Evolutionary conservation across 2,888 invertebrate species (phyloP).

Genomic region (Nemapogon koenigi): DNA sequence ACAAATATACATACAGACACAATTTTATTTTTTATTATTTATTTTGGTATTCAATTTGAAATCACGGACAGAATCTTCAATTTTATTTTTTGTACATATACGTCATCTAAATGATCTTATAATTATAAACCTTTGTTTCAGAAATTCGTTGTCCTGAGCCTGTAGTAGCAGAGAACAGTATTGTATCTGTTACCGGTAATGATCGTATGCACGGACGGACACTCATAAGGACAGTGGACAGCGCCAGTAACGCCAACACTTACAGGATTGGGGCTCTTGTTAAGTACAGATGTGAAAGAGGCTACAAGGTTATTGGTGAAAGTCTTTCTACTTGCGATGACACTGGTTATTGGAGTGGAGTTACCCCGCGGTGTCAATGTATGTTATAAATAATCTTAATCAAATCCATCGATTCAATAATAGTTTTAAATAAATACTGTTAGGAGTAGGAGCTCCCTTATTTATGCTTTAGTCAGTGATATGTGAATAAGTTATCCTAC

Average conservation of each 20-base stretch:
- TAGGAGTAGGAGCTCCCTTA: too few species aligned
- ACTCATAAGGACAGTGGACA: constrained; percentile 76
- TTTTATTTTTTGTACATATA: too few species aligned
- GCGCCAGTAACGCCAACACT: constrained; percentile 72
- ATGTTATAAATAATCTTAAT: constrained; percentile 54
- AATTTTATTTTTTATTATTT: too few species aligned
- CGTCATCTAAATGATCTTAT: constrained; percentile 3
- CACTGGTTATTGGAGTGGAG: constrained; percentile 84
- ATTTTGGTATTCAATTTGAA: too few species aligned
- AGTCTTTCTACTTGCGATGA: constrained; percentile 87
- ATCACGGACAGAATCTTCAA: too few species aligned
- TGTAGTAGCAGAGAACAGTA: constrained; percentile 80
- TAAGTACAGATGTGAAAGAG: constrained; percentile 88
- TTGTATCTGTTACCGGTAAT: constrained; percentile 88
- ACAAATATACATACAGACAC: too few species aligned
- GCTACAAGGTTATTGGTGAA: constrained; percentile 87
- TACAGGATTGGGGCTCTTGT: constrained; percentile 86
- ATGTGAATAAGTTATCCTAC: too few species aligned
- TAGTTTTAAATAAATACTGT: too few species aligned
- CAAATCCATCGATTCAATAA: too few species aligned
- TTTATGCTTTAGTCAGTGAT: too few species aligned
- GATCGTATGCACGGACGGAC: constrained; percentile 89
- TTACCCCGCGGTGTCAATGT: constrained; percentile 85
- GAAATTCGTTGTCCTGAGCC: constrained; percentile 91
- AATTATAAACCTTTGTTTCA: constrained; percentile 29